Base-by-base conservation (phyloP, 2,888 invertebrate genomes). In the Diarsia mendica region DNA sequence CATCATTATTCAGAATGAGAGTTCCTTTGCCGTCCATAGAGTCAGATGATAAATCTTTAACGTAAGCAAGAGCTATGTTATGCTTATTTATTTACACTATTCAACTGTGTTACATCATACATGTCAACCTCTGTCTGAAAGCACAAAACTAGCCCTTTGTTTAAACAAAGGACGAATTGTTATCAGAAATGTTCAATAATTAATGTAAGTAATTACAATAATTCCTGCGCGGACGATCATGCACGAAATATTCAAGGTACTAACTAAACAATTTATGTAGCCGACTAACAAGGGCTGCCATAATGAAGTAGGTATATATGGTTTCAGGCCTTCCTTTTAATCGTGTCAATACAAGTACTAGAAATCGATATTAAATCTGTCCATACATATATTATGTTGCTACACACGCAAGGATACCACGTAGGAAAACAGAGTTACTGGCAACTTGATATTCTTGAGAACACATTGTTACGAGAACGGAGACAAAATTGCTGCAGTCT, bases 391-490 rank as follows among this genome's bases (percentile, higher is more conserved):
- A 75, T 79, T 28, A 2, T 28, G 2, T 1, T 64, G 68, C 73
- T 77, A 46, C 72, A 53, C 53, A 71, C 69, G 66, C 77, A 76
- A 82, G 76, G 80, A 81, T 82, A 79, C 51, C 66, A 67, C 70
- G 23, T 55, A 81, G 72, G 74, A 86, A 85, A 86, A 74, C 77
- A 76, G 67, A 82, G 80, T 87, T 87, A 86, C 89, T 82, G 74
- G 77, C 65, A 87, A 90, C 82, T 77, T 78, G 84, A 89, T 88
- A 90, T 86, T 88, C 87, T 85, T 87, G 87, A 84, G 87, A 89
- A 86, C 72, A 78, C 73, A 64, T 80, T 75, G 67, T 79, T 76
- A 79, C 76, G 71, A 74, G 76, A 86, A 69, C 58, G 15, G 53
- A 69, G 75, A 67, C 67, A 74, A 70, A 71, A 70, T 68, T 70